Conservation (phyloP, 1,140 invertebrate genomes). For the Drosophila setifemur region DNA sequence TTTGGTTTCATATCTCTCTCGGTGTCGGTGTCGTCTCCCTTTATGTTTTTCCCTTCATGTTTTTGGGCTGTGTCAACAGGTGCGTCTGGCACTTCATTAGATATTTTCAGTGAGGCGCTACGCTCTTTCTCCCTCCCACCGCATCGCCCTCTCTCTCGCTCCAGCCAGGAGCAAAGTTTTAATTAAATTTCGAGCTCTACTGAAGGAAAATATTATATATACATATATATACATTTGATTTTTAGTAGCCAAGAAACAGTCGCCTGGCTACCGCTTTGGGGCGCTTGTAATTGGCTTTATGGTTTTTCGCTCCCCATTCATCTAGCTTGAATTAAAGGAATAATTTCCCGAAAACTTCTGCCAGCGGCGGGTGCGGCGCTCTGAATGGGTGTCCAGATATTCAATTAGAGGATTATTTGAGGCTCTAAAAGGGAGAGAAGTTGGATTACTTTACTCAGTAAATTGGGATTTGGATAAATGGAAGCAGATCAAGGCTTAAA, state of each 20-base stretch:
- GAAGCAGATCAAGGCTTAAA: constrained; percentile 12
- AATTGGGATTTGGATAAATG: not conserved
- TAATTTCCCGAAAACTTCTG: constrained; percentile 34
- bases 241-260: constrained; percentile 70
- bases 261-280: constrained; percentile 54
- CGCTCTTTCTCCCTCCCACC: not conserved
- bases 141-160: not conserved
- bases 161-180: constrained; percentile 57
- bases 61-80: constrained; percentile 61
- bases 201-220: constrained; percentile 56
- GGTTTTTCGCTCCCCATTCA: constrained; percentile 52
- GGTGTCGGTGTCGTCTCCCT: no score
- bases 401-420: constrained; percentile 39
- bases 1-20: constrained; percentile 25
- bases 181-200: constrained; percentile 70
- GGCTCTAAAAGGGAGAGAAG: not conserved
- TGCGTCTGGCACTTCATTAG: constrained; percentile 70
- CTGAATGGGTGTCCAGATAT: constrained; percentile 28
- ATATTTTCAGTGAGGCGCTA: constrained; percentile 33
- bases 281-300: constrained; percentile 46
- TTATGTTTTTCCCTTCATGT: constrained; percentile 16
- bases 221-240: constrained; percentile 59
- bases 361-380: not conserved
- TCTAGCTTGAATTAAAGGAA: constrained; percentile 56
- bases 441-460: not conserved